Evolutionary conservation across 2,888 invertebrate genomes (phyloP), one percentile per base, ranked within the genome.

Genomic region (Eumerus sabulonum): DNA sequence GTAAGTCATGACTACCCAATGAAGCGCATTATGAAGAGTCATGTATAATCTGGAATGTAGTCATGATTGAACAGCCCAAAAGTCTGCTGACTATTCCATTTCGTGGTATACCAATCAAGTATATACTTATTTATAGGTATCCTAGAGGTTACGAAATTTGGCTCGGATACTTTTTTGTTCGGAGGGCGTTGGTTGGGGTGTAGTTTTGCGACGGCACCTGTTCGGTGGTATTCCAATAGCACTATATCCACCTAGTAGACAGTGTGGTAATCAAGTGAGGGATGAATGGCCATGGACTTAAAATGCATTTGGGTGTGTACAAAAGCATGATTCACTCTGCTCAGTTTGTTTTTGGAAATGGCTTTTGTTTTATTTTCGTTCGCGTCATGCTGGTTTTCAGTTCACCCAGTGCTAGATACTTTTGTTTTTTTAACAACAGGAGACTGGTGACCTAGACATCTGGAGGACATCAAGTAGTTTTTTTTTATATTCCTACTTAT

Each of bases 51-150:
- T 54, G 36, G 56, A 64, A 76, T 66, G 57, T 57, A 66, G 60
- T 59, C 62, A 76, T 63, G 64, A 62, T 76, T 81, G 45, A 76
- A 45, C 71, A 36, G 62, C 60, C 42, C 57, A 54, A 63, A 59
- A 56, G n/a, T n/a, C n/a, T n/a, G n/a, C n/a, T n/a, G n/a, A n/a
- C n/a, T n/a, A n/a, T n/a, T n/a, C n/a, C n/a, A n/a, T n/a, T 54
- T 35, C 27, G 42, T 54, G 54, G 56, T 60, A 36, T 47, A 42
- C 42, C 16, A 64, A 36, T 53, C 14, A 60, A 17, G 54, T 17
- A 14, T 2, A 27, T 27, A 27, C 7, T 27, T 27, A 27, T 2
- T 27, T 27, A 27, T 27, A 27, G 27, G 27, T 27, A 27, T 2
- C 7, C 27, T 7, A 27, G 2, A 2, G 40, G 11, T 17, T 38